Evolutionary conservation across 1,140 invertebrate genomes (phyloP).

Genomic region (Pectinophora gossypiella): DNA sequence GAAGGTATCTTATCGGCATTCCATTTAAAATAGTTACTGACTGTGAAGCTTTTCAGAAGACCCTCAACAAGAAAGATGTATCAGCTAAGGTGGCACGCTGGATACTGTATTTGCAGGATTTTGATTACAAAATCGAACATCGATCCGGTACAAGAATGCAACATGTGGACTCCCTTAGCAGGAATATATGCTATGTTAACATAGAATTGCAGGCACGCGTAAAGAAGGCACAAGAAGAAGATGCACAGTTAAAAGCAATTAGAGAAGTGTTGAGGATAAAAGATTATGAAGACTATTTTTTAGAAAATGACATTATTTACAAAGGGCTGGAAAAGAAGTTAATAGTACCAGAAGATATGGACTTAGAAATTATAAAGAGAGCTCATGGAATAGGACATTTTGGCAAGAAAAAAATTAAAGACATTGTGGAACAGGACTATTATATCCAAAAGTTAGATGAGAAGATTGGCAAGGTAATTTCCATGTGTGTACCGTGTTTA

Average conservation of each 20-base stretch:
- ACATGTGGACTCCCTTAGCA: too few relatives aligned
- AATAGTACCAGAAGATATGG: constrained; percentile 12
- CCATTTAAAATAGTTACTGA: constrained; percentile 49
- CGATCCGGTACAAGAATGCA: too few relatives aligned
- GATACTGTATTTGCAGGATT: constrained; percentile 9
- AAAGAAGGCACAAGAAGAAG: constrained; percentile 15
- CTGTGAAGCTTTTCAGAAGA: constrained; percentile 29
- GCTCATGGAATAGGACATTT: constrained; percentile 13
- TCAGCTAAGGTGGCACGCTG: constrained; percentile 32
- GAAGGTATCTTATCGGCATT: constrained; percentile 45
- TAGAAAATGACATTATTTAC: constrained; percentile 22
- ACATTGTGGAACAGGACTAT: constrained; percentile 5
- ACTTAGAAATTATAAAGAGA: constrained; percentile 20
- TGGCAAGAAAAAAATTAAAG: background rate
- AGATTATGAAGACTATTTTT: constrained; percentile 24
- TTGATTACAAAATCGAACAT: too few relatives aligned
- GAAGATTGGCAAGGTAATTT: background rate
- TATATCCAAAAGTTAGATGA: background rate
- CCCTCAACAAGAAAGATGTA: constrained; percentile 29
- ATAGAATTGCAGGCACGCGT: constrained; percentile 2
- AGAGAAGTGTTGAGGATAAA: constrained; percentile 20
- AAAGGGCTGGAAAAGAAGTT: constrained; percentile 18
- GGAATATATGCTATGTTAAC: background rate
- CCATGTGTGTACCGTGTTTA: constrained; percentile 2
- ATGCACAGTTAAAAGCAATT: constrained; percentile 20